A percentile compares a stretch with the other conserved stretches of the same genome.
Conservation (phyloP, 2,113 vertebrate genomes). For the Nothobranchius kuhntae region DNA sequence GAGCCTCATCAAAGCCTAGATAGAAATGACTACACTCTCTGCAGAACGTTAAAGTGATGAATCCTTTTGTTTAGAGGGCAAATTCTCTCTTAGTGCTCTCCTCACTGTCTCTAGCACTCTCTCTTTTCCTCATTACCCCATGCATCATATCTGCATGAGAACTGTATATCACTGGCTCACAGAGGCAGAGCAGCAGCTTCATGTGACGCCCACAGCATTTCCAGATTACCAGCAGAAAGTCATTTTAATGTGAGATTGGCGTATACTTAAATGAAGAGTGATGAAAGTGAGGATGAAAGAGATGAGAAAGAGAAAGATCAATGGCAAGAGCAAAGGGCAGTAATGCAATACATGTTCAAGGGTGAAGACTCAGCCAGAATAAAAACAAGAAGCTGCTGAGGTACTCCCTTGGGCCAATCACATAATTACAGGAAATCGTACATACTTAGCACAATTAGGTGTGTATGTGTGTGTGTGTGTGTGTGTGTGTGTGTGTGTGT, state of each 20-base stretch:
- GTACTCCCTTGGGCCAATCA: no score
- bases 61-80: slow-evolving; percentile 67
- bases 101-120: slow-evolving; percentile 4
- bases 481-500: no score
- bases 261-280: slow-evolving; percentile 19
- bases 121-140: slow-evolving; percentile 41
- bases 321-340: neutral
- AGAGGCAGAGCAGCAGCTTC: slow-evolving; percentile 35
- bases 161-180: slow-evolving; percentile 59
- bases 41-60: slow-evolving; percentile 51
- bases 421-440: no score
- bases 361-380: slow-evolving; percentile 1
- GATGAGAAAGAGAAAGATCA: neutral
- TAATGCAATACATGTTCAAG: neutral
- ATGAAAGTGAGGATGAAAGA: slow-evolving; percentile 3
- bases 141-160: slow-evolving; percentile 63
- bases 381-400: neutral
- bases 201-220: slow-evolving; percentile 28
- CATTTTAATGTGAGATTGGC: slow-evolving; percentile 39
- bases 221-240: slow-evolving; percentile 41
- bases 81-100: slow-evolving; percentile 32
- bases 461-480: no score
- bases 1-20: slow-evolving; percentile 43
- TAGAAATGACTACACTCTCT: slow-evolving; percentile 40
- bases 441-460: no score